Evolutionary conservation across 2,888 invertebrate genomes (phyloP).

Genomic region (Sphaeridia pumilis): DNA sequence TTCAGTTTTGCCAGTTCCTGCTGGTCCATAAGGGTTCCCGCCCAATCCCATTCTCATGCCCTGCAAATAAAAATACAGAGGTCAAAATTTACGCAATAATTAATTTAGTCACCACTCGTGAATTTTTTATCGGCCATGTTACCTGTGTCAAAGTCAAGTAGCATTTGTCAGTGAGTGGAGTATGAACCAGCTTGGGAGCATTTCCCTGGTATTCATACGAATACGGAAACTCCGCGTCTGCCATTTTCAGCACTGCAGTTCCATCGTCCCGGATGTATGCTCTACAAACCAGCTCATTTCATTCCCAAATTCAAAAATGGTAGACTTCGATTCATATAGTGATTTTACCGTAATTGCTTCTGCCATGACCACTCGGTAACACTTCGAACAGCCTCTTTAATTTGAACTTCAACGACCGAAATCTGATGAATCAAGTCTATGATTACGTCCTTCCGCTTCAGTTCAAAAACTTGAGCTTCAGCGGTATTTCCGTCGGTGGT

Average conservation of each 20-base stretch:
- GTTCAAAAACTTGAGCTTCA: slow-evolving; percentile 48
- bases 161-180: slow-evolving; percentile 92
- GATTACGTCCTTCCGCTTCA: slow-evolving; percentile 83
- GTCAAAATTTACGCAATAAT: not conserved
- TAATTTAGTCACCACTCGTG: not conserved
- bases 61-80: slow-evolving; percentile 40
- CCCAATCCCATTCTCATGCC: slow-evolving; percentile 91
- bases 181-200: slow-evolving; percentile 79
- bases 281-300: slow-evolving; percentile 40
- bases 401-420: slow-evolving; percentile 64
- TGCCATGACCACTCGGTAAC: slow-evolving; percentile 84
- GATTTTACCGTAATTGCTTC: slow-evolving; percentile 66
- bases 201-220: slow-evolving; percentile 98
- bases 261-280: slow-evolving; percentile 55
- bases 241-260: slow-evolving; percentile 67
- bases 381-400: slow-evolving; percentile 51
- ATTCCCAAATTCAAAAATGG: not conserved
- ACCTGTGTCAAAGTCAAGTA: slow-evolving; percentile 91
- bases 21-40: slow-evolving; percentile 97
- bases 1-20: slow-evolving; percentile 98
- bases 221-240: slow-evolving; percentile 85
- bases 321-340: not conserved
- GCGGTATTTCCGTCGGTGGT: slow-evolving; percentile 37
- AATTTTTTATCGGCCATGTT: not conserved
- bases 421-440: slow-evolving; percentile 88